phyloP scores from a whole-genome alignment of 2,888 invertebrate species.

The Himalopsyche tibetana region DNA sequence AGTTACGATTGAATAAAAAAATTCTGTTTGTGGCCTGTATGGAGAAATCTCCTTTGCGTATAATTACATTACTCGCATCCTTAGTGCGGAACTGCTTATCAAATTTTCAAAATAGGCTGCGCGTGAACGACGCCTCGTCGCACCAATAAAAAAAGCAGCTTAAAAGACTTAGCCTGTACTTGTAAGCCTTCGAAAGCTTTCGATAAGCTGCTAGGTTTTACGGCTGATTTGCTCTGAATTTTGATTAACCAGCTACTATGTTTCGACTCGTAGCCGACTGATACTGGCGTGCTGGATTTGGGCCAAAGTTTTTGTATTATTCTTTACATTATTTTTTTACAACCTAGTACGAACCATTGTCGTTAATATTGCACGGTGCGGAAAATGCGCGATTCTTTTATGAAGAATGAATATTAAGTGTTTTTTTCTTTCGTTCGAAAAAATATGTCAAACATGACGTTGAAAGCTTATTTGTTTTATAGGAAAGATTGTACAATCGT shows the following conservation, averaged over 20 bases:
- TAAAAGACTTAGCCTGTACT: conserved; percentile 36
- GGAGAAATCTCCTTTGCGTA: too few species aligned
- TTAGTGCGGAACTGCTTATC: neutral
- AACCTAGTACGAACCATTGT: conserved; percentile 15
- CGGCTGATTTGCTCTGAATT: conserved; percentile 38
- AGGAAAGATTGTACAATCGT: too few species aligned
- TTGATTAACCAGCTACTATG: conserved; percentile 22
- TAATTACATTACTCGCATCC: neutral
- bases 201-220: conserved; percentile 18
- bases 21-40: too few species aligned
- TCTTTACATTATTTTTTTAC: neutral
- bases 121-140: conserved; percentile 30
- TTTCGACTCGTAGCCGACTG: neutral
- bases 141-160: conserved; percentile 39
- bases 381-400: neutral
- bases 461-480: too few species aligned
- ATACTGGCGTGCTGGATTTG: conserved; percentile 1
- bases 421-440: neutral
- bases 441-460: too few species aligned
- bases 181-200: conserved; percentile 43
- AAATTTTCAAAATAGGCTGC: neutral
- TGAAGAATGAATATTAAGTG: neutral
- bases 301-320: conserved; percentile 20
- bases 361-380: conserved; percentile 16
- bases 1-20: too few species aligned